These are phyloP conservation scores for Diaperis boleti DNA, from an alignment of 2,888 invertebrate genomes.

Conservation along the genomic window DNA sequence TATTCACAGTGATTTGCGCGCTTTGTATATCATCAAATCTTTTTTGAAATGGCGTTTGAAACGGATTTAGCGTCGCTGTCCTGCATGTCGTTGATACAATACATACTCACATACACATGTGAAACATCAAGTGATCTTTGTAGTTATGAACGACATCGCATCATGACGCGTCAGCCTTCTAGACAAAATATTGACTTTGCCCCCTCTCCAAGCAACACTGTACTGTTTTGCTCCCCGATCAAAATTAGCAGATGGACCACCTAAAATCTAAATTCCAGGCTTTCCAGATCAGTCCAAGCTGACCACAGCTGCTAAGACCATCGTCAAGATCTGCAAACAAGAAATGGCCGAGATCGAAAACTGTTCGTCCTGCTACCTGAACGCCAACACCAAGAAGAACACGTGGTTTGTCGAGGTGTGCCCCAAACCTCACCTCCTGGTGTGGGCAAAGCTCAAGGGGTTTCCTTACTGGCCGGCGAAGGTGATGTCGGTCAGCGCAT, in stretches of 20 bases:
- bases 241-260: slow-evolving; percentile 1
- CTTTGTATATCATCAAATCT: no score
- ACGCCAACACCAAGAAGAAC: slow-evolving; percentile 83
- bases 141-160: no score
- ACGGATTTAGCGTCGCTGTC: no score
- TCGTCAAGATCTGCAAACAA: slow-evolving; percentile 87
- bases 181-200: no score
- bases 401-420: slow-evolving; percentile 95
- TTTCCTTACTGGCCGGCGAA: slow-evolving; percentile 99
- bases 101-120: no score
- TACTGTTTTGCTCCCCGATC: no score
- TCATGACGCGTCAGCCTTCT: no score
- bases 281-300: slow-evolving; percentile 80
- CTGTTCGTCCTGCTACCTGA: slow-evolving; percentile 92
- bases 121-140: no score
- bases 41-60: no score
- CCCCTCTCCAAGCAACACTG: no score
- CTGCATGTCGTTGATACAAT: no score
- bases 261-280: slow-evolving; percentile 35
- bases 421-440: slow-evolving; percentile 87
- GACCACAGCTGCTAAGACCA: slow-evolving; percentile 80
- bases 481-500: slow-evolving; percentile 77
- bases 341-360: slow-evolving; percentile 94
- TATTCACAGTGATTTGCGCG: no score
- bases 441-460: slow-evolving; percentile 97